A percentile compares a stretch with the other conserved stretches of the same genome.
phyloP scores from a whole-genome alignment of 2,797 vertebrate species.

The Myotis pilosus region DNA sequence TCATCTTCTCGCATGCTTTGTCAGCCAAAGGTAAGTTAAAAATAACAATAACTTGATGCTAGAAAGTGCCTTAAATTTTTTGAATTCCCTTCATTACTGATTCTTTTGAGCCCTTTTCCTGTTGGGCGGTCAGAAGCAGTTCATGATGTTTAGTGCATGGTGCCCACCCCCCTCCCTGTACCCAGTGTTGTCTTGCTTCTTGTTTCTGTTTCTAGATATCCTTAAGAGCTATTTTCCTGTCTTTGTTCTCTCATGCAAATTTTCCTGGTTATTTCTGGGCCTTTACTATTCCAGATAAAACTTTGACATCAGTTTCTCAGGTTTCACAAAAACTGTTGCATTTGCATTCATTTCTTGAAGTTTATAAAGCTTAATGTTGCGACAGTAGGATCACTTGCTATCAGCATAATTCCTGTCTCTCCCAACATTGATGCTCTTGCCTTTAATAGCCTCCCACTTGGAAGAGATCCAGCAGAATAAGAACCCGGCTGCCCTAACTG shows the following conservation, averaged over 20 bases:
- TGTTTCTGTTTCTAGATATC: not conserved
- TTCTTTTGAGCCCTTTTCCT: not conserved
- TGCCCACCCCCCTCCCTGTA: not conserved
- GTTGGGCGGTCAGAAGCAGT: not conserved
- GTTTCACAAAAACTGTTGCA: not conserved
- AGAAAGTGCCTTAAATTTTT: conserved; percentile 1
- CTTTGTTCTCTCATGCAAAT: not conserved
- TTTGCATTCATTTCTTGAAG: not conserved
- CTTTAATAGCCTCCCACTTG: not conserved
- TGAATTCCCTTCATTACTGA: not conserved
- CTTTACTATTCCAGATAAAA: not conserved
- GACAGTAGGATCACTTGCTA: not conserved
- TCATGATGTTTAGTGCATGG: not conserved
- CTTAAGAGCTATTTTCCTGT: not conserved
- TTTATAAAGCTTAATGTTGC: not conserved
- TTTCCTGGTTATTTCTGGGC: not conserved
- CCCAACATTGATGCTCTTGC: not conserved
- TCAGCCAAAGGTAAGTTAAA: conserved; percentile 11
- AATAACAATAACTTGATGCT: not conserved
- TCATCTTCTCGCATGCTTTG: conserved; percentile 6
- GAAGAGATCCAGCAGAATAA: not conserved
- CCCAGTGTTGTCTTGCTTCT: not conserved
- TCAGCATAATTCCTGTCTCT: not conserved
- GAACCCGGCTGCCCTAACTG: not conserved
- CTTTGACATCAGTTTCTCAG: not conserved